Conservation (phyloP, 2,888 invertebrate genomes). For the Flabesymbios commensalis region DNA sequence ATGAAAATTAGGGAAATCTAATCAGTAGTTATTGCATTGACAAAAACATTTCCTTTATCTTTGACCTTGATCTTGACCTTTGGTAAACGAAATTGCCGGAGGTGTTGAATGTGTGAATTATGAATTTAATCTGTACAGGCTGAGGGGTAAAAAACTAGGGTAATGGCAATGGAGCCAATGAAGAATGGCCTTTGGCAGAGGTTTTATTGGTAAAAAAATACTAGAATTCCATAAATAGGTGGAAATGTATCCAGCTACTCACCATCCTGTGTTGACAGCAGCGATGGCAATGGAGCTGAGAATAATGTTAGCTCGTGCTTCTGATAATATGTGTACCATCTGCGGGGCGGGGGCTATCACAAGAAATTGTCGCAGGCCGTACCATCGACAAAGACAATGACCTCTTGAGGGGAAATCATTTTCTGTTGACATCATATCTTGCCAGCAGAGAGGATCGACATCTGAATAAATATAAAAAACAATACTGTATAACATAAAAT, state of each 20-base stretch:
- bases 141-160: too few species aligned
- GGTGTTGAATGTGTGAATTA: too few species aligned
- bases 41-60: too few species aligned
- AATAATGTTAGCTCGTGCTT: slow-evolving; percentile 73
- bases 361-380: slow-evolving; percentile 82
- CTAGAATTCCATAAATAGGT: not conserved
- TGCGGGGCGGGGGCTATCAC: slow-evolving; percentile 72
- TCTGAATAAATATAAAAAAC: too few species aligned
- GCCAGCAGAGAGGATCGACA: slow-evolving; percentile 25
- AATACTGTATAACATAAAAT: too few species aligned
- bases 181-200: too few species aligned
- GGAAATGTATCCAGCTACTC: slow-evolving; percentile 36
- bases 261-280: slow-evolving; percentile 75
- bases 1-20: too few species aligned
- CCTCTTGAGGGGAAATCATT: slow-evolving; percentile 70
- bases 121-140: too few species aligned
- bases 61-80: too few species aligned
- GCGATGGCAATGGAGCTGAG: slow-evolving; percentile 83
- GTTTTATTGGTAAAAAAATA: not conserved
- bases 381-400: slow-evolving; percentile 62
- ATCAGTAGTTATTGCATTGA: too few species aligned
- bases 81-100: too few species aligned
- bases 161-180: too few species aligned
- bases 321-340: slow-evolving; percentile 57
- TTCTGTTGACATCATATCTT: slow-evolving; percentile 53